Evolutionary conservation across 2,797 vertebrate species (phyloP).

Genomic region (Petrocephalus sullivani): DNA sequence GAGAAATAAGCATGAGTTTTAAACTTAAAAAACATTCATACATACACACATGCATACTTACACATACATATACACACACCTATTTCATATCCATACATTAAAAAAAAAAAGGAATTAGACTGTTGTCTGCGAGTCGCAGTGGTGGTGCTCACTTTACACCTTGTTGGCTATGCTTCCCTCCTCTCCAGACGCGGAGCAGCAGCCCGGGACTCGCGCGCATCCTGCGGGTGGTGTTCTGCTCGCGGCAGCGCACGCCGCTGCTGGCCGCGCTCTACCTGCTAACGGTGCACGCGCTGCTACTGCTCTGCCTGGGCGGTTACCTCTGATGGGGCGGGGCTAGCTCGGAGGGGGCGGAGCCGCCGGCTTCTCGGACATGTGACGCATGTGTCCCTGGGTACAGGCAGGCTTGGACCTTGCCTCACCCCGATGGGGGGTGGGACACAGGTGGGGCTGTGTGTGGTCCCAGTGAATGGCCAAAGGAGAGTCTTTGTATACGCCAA

Average conservation of each 20-base stretch:
- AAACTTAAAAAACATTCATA: not conserved
- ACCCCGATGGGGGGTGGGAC: not conserved
- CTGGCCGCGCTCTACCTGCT: slow-evolving; percentile 75
- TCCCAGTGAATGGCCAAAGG: slow-evolving; percentile 26
- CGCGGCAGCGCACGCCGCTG: slow-evolving; percentile 76
- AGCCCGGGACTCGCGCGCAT: slow-evolving; percentile 64
- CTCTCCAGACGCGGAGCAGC: slow-evolving; percentile 61
- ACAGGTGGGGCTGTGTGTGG: not conserved
- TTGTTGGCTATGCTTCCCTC: not conserved
- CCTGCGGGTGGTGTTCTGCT: slow-evolving; percentile 67
- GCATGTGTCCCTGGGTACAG: not conserved
- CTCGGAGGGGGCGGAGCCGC: not conserved
- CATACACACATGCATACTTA: not conserved
- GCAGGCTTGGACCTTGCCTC: not conserved
- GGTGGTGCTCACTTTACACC: not conserved
- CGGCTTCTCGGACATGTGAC: not conserved
- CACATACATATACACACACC: too few species aligned
- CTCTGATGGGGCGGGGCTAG: slow-evolving; percentile 56
- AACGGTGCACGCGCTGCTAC: slow-evolving; percentile 74
- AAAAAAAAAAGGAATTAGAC: not conserved
- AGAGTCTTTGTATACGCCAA: slow-evolving; percentile 18
- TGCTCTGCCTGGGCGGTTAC: slow-evolving; percentile 83
- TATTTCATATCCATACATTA: not conserved
- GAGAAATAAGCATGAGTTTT: not conserved
- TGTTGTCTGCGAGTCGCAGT: not conserved